phyloP scores from a whole-genome alignment of 2,888 invertebrate species.

The Pheosia tremula region DNA sequence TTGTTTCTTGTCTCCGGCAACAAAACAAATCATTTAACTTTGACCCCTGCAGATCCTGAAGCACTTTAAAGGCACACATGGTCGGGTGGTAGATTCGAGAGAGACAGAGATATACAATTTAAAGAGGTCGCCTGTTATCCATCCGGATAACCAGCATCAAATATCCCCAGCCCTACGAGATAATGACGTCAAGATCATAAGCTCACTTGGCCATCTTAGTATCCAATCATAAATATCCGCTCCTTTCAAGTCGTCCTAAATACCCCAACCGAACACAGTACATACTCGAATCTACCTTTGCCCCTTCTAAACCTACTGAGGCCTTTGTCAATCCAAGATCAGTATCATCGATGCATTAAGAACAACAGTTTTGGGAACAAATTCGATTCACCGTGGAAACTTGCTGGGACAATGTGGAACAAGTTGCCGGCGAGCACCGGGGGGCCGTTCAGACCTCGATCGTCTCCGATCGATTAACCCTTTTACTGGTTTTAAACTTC shows the following conservation, averaged over 20 bases:
- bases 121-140: too few relatives aligned
- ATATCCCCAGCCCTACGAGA: too few relatives aligned
- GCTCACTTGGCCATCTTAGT: too few relatives aligned
- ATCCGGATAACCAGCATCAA: too few relatives aligned
- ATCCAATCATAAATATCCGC: too few relatives aligned
- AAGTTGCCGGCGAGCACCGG: slow-evolving; percentile 47
- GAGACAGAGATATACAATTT: too few relatives aligned
- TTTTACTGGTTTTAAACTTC: slow-evolving; percentile 26
- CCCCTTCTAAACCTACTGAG: slow-evolving; percentile 5
- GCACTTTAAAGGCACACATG: too few relatives aligned
- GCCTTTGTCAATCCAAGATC: slow-evolving; percentile 43
- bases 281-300: background rate
- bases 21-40: too few relatives aligned
- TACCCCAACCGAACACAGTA: background rate
- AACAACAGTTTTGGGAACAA: slow-evolving; percentile 61
- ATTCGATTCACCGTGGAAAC: slow-evolving; percentile 63
- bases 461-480: slow-evolving; percentile 21
- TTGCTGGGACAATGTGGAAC: slow-evolving; percentile 62
- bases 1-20: too few relatives aligned
- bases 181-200: too few relatives aligned
- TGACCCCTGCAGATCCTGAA: too few relatives aligned
- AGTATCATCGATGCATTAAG: slow-evolving; percentile 70
- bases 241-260: background rate
- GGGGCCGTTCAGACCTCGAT: slow-evolving; percentile 17
- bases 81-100: too few relatives aligned